Conservation (phyloP, 2,113 vertebrate genomes). For the Uria aalge region DNA sequence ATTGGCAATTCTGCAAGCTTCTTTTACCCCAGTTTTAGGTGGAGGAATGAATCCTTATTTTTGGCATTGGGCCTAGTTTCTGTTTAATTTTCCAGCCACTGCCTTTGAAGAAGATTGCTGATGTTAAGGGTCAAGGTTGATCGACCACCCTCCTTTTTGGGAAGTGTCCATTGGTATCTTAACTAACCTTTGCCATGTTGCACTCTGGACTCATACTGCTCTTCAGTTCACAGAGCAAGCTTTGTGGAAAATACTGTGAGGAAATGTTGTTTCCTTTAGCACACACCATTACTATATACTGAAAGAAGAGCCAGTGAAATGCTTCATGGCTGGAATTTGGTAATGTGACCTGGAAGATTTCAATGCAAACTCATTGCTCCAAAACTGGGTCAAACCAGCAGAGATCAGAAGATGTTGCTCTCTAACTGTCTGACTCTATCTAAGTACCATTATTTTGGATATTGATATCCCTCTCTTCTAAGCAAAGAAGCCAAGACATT, state of each 20-base stretch:
- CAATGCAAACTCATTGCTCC: not conserved
- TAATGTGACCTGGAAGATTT: not conserved
- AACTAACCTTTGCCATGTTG: conserved; percentile 21
- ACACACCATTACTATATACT: not conserved
- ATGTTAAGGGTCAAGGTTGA: not conserved
- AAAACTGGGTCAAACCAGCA: not conserved
- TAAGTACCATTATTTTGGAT: not conserved
- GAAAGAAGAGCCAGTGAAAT: not conserved
- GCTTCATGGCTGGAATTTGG: not conserved
- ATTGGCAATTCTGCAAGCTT: not conserved
- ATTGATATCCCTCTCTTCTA: not conserved
- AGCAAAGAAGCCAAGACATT: not conserved
- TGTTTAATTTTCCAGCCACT: not conserved
- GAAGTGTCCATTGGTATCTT: not conserved
- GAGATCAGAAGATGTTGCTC: not conserved
- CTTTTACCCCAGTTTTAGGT: not conserved
- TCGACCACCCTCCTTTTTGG: not conserved
- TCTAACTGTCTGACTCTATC: not conserved
- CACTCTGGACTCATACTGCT: not conserved
- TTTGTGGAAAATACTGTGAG: not conserved
- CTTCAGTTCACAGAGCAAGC: not conserved
- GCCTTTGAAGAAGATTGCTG: conserved; percentile 6
- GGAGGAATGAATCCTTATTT: not conserved
- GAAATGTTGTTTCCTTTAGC: not conserved
- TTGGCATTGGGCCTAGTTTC: not conserved